phyloP scores from a whole-genome alignment of 2,888 invertebrate genomes.

The Morpho helenor region DNA sequence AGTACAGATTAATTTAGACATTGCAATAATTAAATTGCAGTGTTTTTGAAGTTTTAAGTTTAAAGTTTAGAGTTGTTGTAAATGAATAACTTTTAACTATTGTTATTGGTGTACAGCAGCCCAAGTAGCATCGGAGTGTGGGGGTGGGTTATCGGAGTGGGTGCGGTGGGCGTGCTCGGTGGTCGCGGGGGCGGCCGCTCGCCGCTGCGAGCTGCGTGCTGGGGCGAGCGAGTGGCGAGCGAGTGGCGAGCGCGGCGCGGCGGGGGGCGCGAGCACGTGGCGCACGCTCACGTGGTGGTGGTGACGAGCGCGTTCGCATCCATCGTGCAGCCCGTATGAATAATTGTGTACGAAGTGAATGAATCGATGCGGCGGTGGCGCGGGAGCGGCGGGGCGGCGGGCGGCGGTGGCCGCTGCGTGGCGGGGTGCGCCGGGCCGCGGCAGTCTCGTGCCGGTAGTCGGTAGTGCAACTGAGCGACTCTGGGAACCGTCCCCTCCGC shows the following conservation, averaged over 20 bases:
- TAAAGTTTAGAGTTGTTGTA: no score
- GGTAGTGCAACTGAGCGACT: slow-evolving; percentile 83
- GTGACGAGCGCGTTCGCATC: slow-evolving; percentile 55
- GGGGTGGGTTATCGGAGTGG: slow-evolving; percentile 17
- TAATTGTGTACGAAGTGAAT: slow-evolving; percentile 76
- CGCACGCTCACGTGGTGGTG: slow-evolving; percentile 69
- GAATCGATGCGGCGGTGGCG: slow-evolving; percentile 70
- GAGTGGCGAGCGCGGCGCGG: slow-evolving; percentile 41
- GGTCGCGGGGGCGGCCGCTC: slow-evolving; percentile 43
- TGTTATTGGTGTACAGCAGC: no score
- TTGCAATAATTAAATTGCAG: no score
- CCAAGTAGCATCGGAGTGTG: slow-evolving; percentile 1
- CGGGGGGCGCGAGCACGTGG: slow-evolving; percentile 62
- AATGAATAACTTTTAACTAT: no score
- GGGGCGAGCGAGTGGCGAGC: slow-evolving; percentile 46
- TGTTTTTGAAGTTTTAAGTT: no score
- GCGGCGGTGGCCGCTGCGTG: slow-evolving; percentile 59
- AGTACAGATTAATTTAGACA: no score
- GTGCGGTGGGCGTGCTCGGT: slow-evolving; percentile 35
- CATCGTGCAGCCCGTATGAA: slow-evolving; percentile 73
- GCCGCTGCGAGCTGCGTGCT: slow-evolving; percentile 4
- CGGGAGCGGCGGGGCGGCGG: slow-evolving; percentile 47
- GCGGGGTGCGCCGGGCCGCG: slow-evolving; percentile 56
- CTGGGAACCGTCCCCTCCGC: slow-evolving; percentile 81
- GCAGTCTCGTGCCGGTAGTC: slow-evolving; percentile 86